Evolutionary conservation across 2,113 vertebrate genomes (phyloP).

Genomic region (Varanus salvator): DNA sequence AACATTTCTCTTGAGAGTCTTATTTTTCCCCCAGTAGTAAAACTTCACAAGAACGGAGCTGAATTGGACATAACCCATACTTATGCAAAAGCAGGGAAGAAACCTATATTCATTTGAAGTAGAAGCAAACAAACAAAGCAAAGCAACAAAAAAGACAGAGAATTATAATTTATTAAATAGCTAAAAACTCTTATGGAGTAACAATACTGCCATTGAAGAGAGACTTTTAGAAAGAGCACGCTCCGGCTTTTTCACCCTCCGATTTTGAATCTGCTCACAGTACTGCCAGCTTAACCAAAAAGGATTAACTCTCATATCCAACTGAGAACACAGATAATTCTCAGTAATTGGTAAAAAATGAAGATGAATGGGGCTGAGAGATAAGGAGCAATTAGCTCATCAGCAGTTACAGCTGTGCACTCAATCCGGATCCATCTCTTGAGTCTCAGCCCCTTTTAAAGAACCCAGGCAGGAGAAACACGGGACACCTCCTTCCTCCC

Average conservation of each 20-base stretch:
- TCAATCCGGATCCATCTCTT: slow-evolving; percentile 96
- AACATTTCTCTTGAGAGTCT: slow-evolving; percentile 25
- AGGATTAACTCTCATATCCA: slow-evolving; percentile 99
- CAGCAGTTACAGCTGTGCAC: slow-evolving; percentile 99
- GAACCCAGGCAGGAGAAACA: slow-evolving; percentile 87
- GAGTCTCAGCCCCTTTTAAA: slow-evolving; percentile 94
- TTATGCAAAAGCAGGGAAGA: slow-evolving; percentile 27
- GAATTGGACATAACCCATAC: slow-evolving; percentile 4
- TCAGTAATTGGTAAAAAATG: slow-evolving; percentile 99
- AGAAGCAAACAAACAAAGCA: not conserved
- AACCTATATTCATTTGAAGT: slow-evolving; percentile 36
- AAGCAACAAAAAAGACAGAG: slow-evolving; percentile 26
- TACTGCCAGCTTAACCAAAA: slow-evolving; percentile 99
- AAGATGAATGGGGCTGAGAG: slow-evolving; percentile 99
- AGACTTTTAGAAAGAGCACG: slow-evolving; percentile 87
- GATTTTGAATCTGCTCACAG: slow-evolving; percentile 98
- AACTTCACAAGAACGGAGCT: slow-evolving; percentile 35
- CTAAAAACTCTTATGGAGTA: slow-evolving; percentile 75
- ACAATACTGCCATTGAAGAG: slow-evolving; percentile 83
- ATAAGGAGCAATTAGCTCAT: slow-evolving; percentile 99
- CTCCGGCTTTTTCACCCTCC: slow-evolving; percentile 88
- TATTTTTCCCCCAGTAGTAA: slow-evolving; percentile 29
- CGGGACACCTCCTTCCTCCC: slow-evolving; percentile 80
- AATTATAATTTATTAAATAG: slow-evolving; percentile 71
- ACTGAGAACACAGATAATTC: slow-evolving; percentile 99